These are phyloP conservation scores for Noctilio leporinus DNA, from an alignment of 2,113 vertebrate genomes.

Conservation along the genomic window DNA sequence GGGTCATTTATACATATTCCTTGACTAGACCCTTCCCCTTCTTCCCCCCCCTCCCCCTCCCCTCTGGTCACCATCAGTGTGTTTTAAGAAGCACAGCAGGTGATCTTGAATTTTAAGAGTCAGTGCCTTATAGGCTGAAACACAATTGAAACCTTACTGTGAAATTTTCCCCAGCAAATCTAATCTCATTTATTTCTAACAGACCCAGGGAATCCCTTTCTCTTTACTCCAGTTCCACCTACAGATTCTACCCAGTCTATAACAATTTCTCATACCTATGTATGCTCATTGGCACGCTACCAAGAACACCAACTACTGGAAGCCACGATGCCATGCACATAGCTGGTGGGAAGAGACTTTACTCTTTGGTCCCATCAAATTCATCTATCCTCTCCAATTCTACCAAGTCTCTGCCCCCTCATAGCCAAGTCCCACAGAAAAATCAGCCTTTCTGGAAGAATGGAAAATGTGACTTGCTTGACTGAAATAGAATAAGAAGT, in stretches of 20 bases:
- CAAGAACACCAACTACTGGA: neutral
- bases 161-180: neutral
- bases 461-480: constrained; percentile 16
- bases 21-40: too few relatives aligned
- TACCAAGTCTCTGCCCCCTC: neutral
- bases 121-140: neutral
- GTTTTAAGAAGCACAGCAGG: neutral
- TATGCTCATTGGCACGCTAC: neutral
- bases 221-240: constrained; percentile 17
- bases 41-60: too few relatives aligned
- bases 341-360: neutral
- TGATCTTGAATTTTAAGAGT: neutral
- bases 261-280: neutral
- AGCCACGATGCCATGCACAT: neutral
- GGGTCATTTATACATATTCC: too few relatives aligned
- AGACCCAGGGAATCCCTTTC: neutral
- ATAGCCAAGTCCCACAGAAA: neutral
- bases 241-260: neutral
- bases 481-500: neutral
- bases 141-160: neutral
- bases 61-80: too few relatives aligned
- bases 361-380: neutral
- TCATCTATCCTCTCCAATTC: neutral
- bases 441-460: constrained; percentile 7
- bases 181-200: neutral